phyloP scores from a whole-genome alignment of 2,113 vertebrate genomes.

The Notiomystis cincta region DNA sequence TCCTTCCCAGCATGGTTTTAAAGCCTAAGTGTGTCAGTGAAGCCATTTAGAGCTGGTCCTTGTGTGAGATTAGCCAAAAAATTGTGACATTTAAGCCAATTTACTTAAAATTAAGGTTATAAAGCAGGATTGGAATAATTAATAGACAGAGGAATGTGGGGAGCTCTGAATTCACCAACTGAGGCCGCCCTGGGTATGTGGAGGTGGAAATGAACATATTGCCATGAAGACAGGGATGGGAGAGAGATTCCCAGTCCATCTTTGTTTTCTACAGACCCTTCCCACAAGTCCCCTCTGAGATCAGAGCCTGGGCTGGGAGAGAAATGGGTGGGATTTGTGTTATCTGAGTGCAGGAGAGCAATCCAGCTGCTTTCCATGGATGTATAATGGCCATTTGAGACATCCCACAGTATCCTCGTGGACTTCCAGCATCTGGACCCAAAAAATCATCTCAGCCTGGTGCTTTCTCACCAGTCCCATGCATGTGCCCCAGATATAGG shows the following conservation, averaged over 20 bases:
- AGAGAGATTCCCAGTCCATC: not conserved
- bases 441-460: not conserved
- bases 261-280: not conserved
- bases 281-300: not conserved
- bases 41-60: not conserved
- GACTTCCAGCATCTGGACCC: not conserved
- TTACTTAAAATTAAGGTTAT: not conserved
- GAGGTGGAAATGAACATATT: not conserved
- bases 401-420: not conserved
- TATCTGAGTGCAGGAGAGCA: not conserved
- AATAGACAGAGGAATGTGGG: not conserved
- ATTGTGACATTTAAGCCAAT: rapidly evolving
- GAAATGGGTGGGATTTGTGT: too few relatives aligned
- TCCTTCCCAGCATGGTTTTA: not conserved
- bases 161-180: not conserved
- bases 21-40: not conserved
- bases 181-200: not conserved
- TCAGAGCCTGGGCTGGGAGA: not conserved
- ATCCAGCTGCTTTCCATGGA: not conserved
- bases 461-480: not conserved
- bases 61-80: not conserved
- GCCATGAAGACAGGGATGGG: not conserved
- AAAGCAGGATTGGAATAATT: not conserved
- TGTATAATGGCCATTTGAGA: rapidly evolving
- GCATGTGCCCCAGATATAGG: not conserved